These are phyloP conservation scores for Solenodon paradoxus DNA, from an alignment of 2,113 vertebrate species.

Conservation along the genomic window DNA sequence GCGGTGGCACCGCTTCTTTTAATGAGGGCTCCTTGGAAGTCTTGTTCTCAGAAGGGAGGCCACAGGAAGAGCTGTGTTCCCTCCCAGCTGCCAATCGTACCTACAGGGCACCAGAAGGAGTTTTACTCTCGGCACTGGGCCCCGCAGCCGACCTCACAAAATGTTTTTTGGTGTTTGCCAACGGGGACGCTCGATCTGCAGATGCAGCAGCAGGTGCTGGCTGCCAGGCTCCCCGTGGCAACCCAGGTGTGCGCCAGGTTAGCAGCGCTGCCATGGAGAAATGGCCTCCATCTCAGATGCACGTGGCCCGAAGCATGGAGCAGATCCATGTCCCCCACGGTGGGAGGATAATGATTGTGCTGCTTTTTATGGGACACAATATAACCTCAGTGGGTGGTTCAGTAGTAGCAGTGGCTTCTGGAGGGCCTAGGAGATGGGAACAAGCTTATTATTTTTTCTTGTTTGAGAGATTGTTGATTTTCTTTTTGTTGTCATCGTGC, in stretches of 20 bases:
- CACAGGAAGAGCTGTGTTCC: neutral
- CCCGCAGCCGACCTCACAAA: slow-evolving; percentile 58
- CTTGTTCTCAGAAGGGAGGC: slow-evolving; percentile 46
- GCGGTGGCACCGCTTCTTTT: neutral
- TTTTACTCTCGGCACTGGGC: neutral
- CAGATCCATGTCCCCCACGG: neutral
- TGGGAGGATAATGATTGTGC: slow-evolving; percentile 44
- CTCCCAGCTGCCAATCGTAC: neutral
- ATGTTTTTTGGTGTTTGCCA: slow-evolving; percentile 67
- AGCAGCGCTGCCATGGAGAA: slow-evolving; percentile 45
- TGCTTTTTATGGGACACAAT: slow-evolving; percentile 54
- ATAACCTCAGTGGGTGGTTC: slow-evolving; percentile 40
- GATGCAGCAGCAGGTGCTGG: slow-evolving; percentile 68
- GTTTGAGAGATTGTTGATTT: neutral
- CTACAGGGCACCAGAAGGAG: slow-evolving; percentile 33
- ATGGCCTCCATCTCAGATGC: neutral
- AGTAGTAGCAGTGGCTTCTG: neutral
- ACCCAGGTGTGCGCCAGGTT: slow-evolving; percentile 73
- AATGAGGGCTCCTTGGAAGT: slow-evolving; percentile 27
- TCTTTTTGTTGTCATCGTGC: neutral
- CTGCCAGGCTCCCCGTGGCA: slow-evolving; percentile 74
- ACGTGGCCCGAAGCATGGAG: neutral
- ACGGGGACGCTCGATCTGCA: slow-evolving; percentile 48
- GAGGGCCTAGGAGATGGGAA: neutral
- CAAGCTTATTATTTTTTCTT: neutral